Conservation (phyloP, 1,140 invertebrate species). For the Scaptodrosophila lebanonensis region DNA sequence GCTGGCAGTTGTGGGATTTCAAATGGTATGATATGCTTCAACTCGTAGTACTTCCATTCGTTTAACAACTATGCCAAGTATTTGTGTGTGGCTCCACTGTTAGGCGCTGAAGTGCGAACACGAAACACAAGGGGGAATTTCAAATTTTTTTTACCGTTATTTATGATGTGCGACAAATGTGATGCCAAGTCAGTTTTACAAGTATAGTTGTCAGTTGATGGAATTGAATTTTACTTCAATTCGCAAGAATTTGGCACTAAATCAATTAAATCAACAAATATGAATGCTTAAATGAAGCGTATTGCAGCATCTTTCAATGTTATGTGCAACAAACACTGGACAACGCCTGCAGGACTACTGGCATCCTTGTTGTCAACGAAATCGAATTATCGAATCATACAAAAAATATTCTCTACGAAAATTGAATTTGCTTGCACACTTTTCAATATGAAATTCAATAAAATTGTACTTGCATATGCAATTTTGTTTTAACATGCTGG, state of each 20-base stretch:
- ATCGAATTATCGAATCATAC: no score
- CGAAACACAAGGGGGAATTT: slow-evolving; percentile 34
- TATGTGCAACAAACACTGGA: no score
- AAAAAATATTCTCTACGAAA: not conserved
- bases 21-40: no score
- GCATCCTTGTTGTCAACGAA: not conserved
- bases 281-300: no score
- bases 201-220: not conserved
- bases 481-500: slow-evolving; percentile 33
- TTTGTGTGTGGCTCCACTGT: not conserved
- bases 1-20: slow-evolving; percentile 18
- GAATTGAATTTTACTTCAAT: slow-evolving; percentile 20
- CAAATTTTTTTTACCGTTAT: slow-evolving; percentile 46
- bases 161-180: slow-evolving; percentile 20
- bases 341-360: no score
- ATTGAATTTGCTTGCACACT: slow-evolving; percentile 23
- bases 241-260: slow-evolving; percentile 20
- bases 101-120: slow-evolving; percentile 45
- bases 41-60: no score
- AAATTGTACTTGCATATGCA: slow-evolving; percentile 22
- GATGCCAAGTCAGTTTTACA: not conserved
- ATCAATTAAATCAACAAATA: slow-evolving; percentile 9
- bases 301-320: no score
- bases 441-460: slow-evolving; percentile 10
- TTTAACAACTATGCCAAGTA: no score